Conservation (phyloP, 2,113 vertebrate species). For the Plestiodon gilberti region DNA sequence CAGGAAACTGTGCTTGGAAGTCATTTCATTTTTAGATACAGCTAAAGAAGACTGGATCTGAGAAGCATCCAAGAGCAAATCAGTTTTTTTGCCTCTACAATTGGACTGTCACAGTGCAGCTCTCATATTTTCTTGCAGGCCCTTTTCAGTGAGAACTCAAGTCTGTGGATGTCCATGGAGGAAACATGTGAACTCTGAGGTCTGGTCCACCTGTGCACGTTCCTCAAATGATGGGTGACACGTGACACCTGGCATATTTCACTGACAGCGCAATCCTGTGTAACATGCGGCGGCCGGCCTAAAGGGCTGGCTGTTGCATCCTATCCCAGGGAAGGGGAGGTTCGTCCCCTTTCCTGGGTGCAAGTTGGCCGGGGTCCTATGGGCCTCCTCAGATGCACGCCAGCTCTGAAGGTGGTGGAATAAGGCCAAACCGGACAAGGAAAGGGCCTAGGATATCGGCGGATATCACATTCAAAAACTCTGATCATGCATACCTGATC, state of each 20-base stretch:
- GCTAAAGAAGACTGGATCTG: background rate
- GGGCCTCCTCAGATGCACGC: too few relatives aligned
- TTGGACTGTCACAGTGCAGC: background rate
- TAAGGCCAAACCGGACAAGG: too few relatives aligned
- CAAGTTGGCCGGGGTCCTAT: too few relatives aligned
- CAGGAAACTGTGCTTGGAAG: background rate
- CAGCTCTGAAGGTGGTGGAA: too few relatives aligned
- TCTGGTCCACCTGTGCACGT: background rate
- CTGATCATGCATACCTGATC: too few relatives aligned
- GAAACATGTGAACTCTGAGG: background rate
- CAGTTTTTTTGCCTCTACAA: background rate
- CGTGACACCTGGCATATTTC: background rate
- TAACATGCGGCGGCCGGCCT: too few relatives aligned
- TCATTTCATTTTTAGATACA: background rate
- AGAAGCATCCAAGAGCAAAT: background rate
- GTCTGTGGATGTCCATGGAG: background rate
- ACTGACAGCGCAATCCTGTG: background rate
- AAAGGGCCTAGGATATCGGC: too few relatives aligned
- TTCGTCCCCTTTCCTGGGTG: too few relatives aligned
- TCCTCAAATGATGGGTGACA: background rate
- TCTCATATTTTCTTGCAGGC: background rate
- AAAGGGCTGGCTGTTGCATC: too few relatives aligned
- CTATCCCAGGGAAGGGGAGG: too few relatives aligned
- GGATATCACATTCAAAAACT: too few relatives aligned
- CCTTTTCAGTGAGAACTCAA: background rate